These are phyloP conservation scores for Deilephila porcellus DNA, from an alignment of 2,888 invertebrate species.

Conservation along the genomic window DNA sequence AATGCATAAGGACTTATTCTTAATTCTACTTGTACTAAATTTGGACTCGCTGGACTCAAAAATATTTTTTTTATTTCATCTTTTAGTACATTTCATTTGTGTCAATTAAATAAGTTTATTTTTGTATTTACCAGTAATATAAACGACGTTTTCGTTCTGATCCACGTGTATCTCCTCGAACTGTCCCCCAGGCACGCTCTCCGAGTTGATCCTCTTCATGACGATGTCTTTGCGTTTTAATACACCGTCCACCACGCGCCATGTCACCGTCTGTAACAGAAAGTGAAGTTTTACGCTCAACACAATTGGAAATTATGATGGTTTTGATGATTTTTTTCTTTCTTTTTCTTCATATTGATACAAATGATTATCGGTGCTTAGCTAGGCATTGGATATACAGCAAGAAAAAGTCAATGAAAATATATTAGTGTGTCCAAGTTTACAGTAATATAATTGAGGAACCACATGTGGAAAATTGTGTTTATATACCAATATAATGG, in stretches of 20 bases:
- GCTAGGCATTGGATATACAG: background rate
- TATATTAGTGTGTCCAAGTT: too few relatives aligned
- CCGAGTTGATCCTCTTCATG: constrained; percentile 58
- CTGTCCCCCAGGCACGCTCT: constrained; percentile 61
- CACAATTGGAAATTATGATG: too few relatives aligned
- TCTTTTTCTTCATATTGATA: background rate
- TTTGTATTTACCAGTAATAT: constrained; percentile 62
- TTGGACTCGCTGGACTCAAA: too few relatives aligned
- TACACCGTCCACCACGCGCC: constrained; percentile 67
- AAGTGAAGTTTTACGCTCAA: background rate
- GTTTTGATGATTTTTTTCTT: too few relatives aligned
- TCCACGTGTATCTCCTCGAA: constrained; percentile 55
- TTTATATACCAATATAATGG: too few relatives aligned
- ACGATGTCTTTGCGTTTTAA: constrained; percentile 67
- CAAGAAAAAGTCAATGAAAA: background rate
- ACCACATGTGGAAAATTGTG: too few relatives aligned
- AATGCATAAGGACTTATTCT: too few relatives aligned
- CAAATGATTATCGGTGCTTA: background rate
- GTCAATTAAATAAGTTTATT: too few relatives aligned
- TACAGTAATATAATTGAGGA: too few relatives aligned
- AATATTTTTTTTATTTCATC: too few relatives aligned
- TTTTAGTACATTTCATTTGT: too few relatives aligned
- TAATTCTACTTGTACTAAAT: too few relatives aligned
- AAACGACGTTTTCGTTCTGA: constrained; percentile 58
- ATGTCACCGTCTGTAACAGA: constrained; percentile 59